phyloP scores from a whole-genome alignment of 1,140 invertebrate species.

The Hypothenemus hampei region DNA sequence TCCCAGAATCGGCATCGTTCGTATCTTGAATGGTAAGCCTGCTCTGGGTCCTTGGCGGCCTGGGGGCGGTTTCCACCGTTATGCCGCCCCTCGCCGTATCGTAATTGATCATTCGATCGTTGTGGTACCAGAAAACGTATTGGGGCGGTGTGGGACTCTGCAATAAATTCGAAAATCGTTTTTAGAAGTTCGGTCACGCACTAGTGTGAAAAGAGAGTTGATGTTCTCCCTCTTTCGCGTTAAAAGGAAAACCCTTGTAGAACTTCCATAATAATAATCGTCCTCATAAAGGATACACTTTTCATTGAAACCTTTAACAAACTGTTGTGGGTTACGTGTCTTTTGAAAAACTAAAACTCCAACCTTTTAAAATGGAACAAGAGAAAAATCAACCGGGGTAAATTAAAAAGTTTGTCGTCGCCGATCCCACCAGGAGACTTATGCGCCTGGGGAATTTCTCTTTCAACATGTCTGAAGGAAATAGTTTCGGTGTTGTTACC shows the following conservation, averaged over 20 bases:
- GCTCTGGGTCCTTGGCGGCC: slow-evolving; percentile 73
- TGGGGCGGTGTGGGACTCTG: slow-evolving; percentile 84
- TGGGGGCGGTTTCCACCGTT: slow-evolving; percentile 78
- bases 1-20: slow-evolving; percentile 79
- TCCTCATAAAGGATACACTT: background rate
- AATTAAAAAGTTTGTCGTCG: no score
- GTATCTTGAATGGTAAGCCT: slow-evolving; percentile 77
- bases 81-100: slow-evolving; percentile 79
- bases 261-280: background rate
- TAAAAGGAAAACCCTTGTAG: background rate
- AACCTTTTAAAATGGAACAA: no score
- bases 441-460: no score
- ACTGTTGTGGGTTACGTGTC: background rate
- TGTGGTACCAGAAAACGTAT: slow-evolving; percentile 89
- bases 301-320: background rate
- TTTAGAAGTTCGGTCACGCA: background rate
- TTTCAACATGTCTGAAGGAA: no score
- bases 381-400: no score
- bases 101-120: slow-evolving; percentile 89
- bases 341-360: no score
- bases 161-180: slow-evolving; percentile 35
- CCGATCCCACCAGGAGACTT: no score
- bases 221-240: no score
- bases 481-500: no score
- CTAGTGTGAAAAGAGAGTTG: background rate